These are phyloP conservation scores for Charanyca ferruginea DNA, from an alignment of 2,888 invertebrate genomes.

Conservation along the genomic window DNA sequence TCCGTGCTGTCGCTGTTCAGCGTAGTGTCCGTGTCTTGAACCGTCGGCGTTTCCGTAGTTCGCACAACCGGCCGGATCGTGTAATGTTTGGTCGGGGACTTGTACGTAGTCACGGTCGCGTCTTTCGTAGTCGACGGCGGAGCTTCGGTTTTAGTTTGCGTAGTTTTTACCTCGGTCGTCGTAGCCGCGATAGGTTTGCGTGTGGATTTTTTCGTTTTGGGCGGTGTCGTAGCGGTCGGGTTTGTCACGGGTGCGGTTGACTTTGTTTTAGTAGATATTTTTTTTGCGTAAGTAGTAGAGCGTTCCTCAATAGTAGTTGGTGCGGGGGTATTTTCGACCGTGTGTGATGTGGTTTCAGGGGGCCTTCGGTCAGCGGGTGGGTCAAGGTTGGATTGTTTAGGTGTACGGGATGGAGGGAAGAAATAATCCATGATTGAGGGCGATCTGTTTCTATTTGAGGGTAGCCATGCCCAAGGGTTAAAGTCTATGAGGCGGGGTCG, in stretches of 20 bases:
- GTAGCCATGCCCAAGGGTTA: constrained; percentile 89
- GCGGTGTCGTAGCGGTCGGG: constrained; percentile 80
- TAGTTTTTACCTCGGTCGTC: constrained; percentile 79
- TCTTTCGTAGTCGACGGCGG: constrained; percentile 76
- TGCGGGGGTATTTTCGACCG: constrained; percentile 76
- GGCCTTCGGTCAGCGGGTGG: constrained; percentile 85
- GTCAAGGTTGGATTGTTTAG: constrained; percentile 86
- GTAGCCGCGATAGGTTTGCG: constrained; percentile 79
- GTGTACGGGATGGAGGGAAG: constrained; percentile 89
- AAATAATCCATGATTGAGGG: constrained; percentile 90
- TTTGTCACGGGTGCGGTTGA: constrained; percentile 81
- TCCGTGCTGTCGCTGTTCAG: constrained; percentile 89
- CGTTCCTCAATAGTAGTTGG: constrained; percentile 83
- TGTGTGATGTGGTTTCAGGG: constrained; percentile 73
- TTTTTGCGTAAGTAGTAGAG: constrained; percentile 83
- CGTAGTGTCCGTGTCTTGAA: constrained; percentile 87
- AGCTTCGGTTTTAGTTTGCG: constrained; percentile 79
- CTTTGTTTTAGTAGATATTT: constrained; percentile 84
- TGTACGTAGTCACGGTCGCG: constrained; percentile 78
- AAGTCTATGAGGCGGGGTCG: constrained; percentile 86
- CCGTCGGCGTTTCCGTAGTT: constrained; percentile 82
- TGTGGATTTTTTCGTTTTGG: constrained; percentile 84
- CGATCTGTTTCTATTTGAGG: constrained; percentile 83
- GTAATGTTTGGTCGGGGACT: constrained; percentile 88
- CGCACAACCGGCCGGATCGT: constrained; percentile 88